These are phyloP conservation scores for Bubo bubo DNA, from an alignment of 2,113 vertebrate species.

Conservation along the genomic window DNA sequence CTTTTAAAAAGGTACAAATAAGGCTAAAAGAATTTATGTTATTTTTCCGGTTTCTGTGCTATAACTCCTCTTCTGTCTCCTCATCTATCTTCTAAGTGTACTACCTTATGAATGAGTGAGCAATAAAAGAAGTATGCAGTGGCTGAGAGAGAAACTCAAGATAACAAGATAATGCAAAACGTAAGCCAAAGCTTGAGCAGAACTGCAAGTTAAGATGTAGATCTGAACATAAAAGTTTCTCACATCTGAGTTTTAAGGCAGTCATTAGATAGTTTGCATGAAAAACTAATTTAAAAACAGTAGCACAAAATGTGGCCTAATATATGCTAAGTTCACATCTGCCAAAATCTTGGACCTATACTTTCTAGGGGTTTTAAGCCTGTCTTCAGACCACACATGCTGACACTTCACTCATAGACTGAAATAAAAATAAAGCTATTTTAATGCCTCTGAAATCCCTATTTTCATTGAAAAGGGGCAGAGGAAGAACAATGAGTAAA, in stretches of 20 bases:
- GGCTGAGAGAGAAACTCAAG: constrained; percentile 40
- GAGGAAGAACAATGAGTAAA: neutral
- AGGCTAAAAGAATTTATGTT: constrained; percentile 52
- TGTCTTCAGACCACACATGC: neutral
- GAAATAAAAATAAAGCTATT: neutral
- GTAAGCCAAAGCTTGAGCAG: constrained; percentile 6
- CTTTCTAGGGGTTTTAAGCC: neutral
- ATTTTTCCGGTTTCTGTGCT: constrained; percentile 59
- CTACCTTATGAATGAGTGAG: constrained; percentile 62
- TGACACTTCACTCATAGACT: neutral
- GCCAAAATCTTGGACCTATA: neutral
- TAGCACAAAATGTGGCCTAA: neutral
- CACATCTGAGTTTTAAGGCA: neutral
- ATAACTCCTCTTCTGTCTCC: constrained; percentile 44
- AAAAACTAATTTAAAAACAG: neutral
- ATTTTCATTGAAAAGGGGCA: neutral
- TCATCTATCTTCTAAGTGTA: constrained; percentile 36
- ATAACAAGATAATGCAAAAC: constrained; percentile 30
- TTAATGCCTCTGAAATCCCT: neutral
- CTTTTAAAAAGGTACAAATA: constrained; percentile 51
- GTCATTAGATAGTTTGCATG: neutral
- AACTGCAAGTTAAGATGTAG: neutral
- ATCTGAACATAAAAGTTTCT: neutral
- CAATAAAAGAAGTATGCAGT: constrained; percentile 63
- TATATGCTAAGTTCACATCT: neutral